Evolutionary conservation across 2,113 vertebrate genomes (phyloP).

Genomic region (Cololabis saira): DNA sequence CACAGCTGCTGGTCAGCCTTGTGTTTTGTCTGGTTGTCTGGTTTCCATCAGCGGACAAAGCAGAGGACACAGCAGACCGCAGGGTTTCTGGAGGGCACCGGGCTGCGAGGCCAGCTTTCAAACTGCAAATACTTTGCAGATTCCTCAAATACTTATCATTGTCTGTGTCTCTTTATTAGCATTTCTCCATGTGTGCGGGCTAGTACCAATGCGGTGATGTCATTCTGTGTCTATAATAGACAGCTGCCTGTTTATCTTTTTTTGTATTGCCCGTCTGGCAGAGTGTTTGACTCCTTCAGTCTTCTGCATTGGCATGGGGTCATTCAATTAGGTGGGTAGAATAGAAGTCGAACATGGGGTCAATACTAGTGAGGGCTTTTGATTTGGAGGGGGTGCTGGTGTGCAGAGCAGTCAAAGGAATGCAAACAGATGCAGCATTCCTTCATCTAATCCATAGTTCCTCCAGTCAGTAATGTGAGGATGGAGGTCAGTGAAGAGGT

Average conservation of each 20-base stretch:
- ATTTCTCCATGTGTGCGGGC: slow-evolving; percentile 64
- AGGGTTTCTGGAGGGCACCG: slow-evolving; percentile 46
- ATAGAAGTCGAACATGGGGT: slow-evolving; percentile 56
- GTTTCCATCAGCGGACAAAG: slow-evolving; percentile 69
- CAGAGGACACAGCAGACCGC: slow-evolving; percentile 48
- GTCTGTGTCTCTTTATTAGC: slow-evolving; percentile 57
- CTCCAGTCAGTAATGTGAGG: slow-evolving; percentile 33
- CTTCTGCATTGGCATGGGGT: slow-evolving; percentile 42
- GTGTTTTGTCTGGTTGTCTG: slow-evolving; percentile 68
- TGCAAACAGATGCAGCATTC: slow-evolving; percentile 50
- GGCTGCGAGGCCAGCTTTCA: slow-evolving; percentile 59
- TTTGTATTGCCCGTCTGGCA: slow-evolving; percentile 33
- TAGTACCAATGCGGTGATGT: slow-evolving; percentile 50
- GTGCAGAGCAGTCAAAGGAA: slow-evolving; percentile 17
- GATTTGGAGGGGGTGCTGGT: slow-evolving; percentile 34
- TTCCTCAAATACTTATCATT: slow-evolving; percentile 77
- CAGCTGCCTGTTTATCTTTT: slow-evolving; percentile 53
- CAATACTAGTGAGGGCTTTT: slow-evolving; percentile 33
- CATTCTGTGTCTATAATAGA: slow-evolving; percentile 47
- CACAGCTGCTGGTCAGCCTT: slow-evolving; percentile 68
- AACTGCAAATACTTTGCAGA: slow-evolving; percentile 67
- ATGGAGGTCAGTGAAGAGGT: slow-evolving; percentile 13
- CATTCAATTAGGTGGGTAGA: slow-evolving; percentile 58
- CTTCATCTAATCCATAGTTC: slow-evolving; percentile 41
- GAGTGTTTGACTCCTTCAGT: slow-evolving; percentile 55